Evolutionary conservation across 2,797 vertebrate species (phyloP).

Genomic region (Eidolon dupreanum): DNA sequence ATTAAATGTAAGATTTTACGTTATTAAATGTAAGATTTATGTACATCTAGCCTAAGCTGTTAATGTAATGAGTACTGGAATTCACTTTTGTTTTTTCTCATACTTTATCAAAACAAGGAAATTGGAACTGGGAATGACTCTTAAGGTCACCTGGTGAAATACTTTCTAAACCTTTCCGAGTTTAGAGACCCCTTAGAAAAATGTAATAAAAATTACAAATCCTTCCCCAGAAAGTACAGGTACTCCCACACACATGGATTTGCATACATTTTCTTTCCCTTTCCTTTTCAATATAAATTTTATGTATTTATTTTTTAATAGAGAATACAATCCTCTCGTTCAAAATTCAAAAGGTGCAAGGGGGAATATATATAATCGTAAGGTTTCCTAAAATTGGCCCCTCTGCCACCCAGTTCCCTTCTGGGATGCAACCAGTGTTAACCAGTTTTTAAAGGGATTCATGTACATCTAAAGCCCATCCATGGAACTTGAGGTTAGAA

Average conservation of each 20-base stretch:
- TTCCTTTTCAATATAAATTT: neutral
- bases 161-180: slow-evolving; percentile 4
- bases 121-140: neutral
- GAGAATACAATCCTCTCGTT: neutral
- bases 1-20: neutral
- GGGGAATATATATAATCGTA: neutral
- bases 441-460: neutral
- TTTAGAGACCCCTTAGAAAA: neutral
- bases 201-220: neutral
- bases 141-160: neutral
- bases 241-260: neutral
- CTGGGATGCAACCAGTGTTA: neutral
- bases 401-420: neutral
- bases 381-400: neutral
- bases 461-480: neutral
- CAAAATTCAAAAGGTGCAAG: slow-evolving; percentile 13
- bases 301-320: slow-evolving; percentile 20
- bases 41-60: neutral
- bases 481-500: neutral
- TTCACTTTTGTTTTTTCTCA: neutral
- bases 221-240: neutral
- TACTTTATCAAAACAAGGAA: neutral
- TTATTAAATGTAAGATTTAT: neutral
- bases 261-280: slow-evolving; percentile 5
- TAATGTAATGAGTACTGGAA: neutral